Evolutionary conservation across 2,888 invertebrate species (phyloP), one percentile per base, ranked within the genome.

Genomic region (Agriopis marginaria): DNA sequence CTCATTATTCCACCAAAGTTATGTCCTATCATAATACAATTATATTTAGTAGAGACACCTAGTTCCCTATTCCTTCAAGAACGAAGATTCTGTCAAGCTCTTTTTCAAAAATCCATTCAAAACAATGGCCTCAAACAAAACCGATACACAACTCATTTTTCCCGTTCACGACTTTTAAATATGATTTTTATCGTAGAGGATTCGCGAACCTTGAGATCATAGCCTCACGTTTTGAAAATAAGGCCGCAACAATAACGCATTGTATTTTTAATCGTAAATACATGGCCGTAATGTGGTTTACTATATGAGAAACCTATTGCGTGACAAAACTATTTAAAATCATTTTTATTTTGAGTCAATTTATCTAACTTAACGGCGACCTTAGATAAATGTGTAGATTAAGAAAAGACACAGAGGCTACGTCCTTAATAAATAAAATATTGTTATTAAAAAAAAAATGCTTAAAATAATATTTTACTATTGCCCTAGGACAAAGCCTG

Each of bases 371-470:
- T 68, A 66, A 65, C 49, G 60, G 67, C 76, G 80, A 76, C 82
- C 82, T 82, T 78, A 78, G 68, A 70, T 63, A 69, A 67, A 66
- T 40, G 49, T 56, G 65, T 55, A 78, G 73, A 80, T 81, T 80
- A 78, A 12, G 40, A 10, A 12, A 2, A 53, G 17, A 32, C 50
- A 3, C 32, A 74, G 68, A 73, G 70, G 23, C 11, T 59, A 17
- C 17, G n/a, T 55, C 9, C 32, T 5, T 5, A n/a, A 45, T 12
- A 45, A 45, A 45, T 5, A 11, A 45, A 12, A 12, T 5, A 45
- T 45, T 12, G 12, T 47, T 47, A n/a, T 5, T 32, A 32, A 32
- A 32, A 32, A 32, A 32, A 32, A 32, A 32, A 3, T 32, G 4
- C 32, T 32, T 32, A 23, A 23, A 23, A 23, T 23, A 23, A 23